Evolutionary conservation across 1,140 invertebrate genomes (phyloP), one percentile per base, ranked within the genome.

Genomic region (Drosophila nannoptera): DNA sequence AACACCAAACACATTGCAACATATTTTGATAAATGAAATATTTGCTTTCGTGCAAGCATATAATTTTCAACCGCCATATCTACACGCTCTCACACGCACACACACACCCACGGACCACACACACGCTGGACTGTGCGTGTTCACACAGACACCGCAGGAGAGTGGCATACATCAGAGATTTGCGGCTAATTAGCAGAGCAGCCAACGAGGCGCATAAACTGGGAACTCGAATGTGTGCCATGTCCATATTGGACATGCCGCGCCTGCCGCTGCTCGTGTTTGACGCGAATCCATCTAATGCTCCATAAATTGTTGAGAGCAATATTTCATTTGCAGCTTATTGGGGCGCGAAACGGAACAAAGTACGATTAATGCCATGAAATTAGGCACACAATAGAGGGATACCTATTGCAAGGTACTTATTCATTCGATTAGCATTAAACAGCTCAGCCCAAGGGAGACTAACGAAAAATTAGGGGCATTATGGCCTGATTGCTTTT

Each of bases 161-260:
- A 36, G 43, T 53, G 49, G 33, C 49, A 43, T 40, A 52, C 48
- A 53, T 63, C 46, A 59, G 61, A 50, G 64, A 66, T 70, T 77
- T 66, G 70, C 58, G 73, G 60, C 32, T 52, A 80, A 69, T 81
- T 73, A 69, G 54, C 14, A 48, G 48, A 68, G 45, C 11, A 32
- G 16, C 31, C 63, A 55, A 14, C 40, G n/a, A 42, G 59, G 3
- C 59, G 59, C 12, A 52, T 33, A 33, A 43, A 40, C 52, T 40
- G 33, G 22, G 35, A 31, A 62, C 5, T 12, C 29, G 11, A 50
- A 61, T 22, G 22, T 22, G 22, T 22, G 22, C 22, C 22, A 22
- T 22, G 22, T 22, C 29, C 45, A 62, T 52, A 45, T 53, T 54
- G 11, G 14, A 16, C 40, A 14, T 43, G 9, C n/a, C 14, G 11